Base-by-base conservation (phyloP, 2,797 vertebrate species). In the Taenioides sp. region DNA sequence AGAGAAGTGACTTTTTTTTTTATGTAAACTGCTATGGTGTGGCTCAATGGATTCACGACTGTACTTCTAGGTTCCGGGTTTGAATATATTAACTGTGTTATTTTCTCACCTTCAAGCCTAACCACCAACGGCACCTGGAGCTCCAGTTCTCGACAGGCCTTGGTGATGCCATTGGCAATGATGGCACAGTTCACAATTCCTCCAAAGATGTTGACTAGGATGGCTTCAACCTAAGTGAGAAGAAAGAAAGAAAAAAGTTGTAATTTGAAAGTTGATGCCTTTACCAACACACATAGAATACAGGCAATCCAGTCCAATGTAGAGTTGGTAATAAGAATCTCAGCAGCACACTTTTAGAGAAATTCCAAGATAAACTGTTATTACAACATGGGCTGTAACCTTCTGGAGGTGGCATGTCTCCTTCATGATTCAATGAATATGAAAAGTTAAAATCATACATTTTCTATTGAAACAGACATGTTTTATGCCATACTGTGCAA, bases 141-240 rank as follows among this genome's bases (percentile, higher is more conserved):
- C 88, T 96, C 94, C 22, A 99, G 94, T 77, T 99, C 98, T 63
- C 91, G 92, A 84, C 98, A 98, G 31, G 98, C 98, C 88, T 96
- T 98, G 84, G 96, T 99, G 83, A 99, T 99, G 1, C 98, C 98
- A 0, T 97, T 99, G 86, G 98, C 98, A 52, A 99, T 96, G 84
- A 98, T 98, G 85, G 96, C 97, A 80, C 98, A 99, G 91, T 99
- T 99, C 77, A 99, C 98, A 0, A 99, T 99, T 27, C 98, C 98
- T 10, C 97, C 98, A 55, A 99, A 99, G 74, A 99, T 99, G 86
- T 99, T 99, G 6, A 99, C 96, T 22, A 99, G 92, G 81, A 99
- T 98, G 74, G 96, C 98, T 91, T 99, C 96, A 67, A 99, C 98
- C 98, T 99, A 84, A 43, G 28, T 74, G 7, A 49, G n/a, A 73